Conservation (phyloP, 1,140 invertebrate species). For the Metopolophium dirhodum region DNA sequence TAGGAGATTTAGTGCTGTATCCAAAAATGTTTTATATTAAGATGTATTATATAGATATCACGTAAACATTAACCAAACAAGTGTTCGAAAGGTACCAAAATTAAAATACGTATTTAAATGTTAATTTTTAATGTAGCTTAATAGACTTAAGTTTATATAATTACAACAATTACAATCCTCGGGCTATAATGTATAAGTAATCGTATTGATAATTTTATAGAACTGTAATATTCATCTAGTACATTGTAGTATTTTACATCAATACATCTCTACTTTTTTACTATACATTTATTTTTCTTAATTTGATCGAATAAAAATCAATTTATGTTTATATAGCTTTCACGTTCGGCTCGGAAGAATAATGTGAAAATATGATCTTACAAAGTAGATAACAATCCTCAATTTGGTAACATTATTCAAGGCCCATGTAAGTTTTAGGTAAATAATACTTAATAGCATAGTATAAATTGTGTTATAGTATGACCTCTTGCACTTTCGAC, state of each 20-base stretch:
- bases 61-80: not conserved
- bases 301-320: not conserved
- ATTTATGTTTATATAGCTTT: not conserved
- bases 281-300: not conserved
- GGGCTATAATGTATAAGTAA: not conserved
- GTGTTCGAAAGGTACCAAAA: not conserved
- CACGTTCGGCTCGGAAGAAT: not conserved
- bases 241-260: not conserved
- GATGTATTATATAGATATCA: not conserved
- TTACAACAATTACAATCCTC: not conserved
- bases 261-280: not conserved
- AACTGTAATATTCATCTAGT: too few relatives aligned
- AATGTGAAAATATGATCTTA: not conserved
- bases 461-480: not conserved
- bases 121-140: not conserved
- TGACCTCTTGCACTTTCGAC: conserved; percentile 13
- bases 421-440: not conserved
- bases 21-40: not conserved
- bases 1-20: not conserved
- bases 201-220: not conserved
- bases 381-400: not conserved
- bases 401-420: conserved; percentile 22
- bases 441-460: not conserved
- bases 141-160: not conserved
- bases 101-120: not conserved